Conservation (phyloP, 2,888 invertebrate genomes). For the Luperina nickerlii region DNA sequence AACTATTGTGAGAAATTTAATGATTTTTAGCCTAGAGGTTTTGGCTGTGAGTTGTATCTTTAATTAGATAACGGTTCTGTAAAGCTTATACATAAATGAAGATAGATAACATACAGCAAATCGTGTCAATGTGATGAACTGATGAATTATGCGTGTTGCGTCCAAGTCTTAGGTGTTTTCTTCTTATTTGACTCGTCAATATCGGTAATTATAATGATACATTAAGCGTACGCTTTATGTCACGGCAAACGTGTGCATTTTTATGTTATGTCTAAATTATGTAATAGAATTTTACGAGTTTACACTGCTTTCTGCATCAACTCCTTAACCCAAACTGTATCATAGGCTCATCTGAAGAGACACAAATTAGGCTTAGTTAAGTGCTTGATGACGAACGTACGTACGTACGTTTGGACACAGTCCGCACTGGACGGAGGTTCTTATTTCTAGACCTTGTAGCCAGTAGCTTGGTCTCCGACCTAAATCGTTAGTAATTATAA, state of each 20-base stretch:
- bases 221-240: neutral
- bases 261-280: neutral
- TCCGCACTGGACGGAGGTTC: neutral
- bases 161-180: neutral
- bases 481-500: neutral
- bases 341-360: neutral
- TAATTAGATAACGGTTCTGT: neutral
- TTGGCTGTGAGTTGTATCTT: neutral
- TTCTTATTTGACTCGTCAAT: neutral
- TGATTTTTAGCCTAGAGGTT: no score
- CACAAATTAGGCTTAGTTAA: neutral
- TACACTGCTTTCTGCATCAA: neutral
- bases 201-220: neutral
- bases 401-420: neutral
- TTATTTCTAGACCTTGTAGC: neutral
- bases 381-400: neutral
- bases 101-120: neutral
- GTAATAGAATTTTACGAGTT: neutral
- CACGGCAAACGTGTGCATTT: neutral
- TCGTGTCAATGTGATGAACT: no score
- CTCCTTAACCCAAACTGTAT: neutral
- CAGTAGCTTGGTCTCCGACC: no score
- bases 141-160: neutral
- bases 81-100: neutral
- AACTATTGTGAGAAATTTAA: neutral